Evolutionary conservation across 2,113 vertebrate species (phyloP), one percentile per base, ranked within the genome.

Genomic region (Passer montanus): DNA sequence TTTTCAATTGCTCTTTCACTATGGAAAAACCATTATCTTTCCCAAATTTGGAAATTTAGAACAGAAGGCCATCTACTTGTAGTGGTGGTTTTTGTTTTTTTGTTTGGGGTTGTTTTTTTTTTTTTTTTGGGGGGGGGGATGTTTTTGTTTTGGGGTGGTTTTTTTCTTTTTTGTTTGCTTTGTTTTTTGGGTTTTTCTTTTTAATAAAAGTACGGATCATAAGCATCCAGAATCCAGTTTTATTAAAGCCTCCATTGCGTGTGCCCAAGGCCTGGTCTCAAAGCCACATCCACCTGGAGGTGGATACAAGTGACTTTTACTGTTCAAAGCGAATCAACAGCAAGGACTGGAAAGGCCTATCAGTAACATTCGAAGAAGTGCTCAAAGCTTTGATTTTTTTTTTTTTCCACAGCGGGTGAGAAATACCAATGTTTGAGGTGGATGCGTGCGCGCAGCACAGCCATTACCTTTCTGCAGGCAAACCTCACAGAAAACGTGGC

Each of bases 381-480:
- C 6, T 55, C 53, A 33, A 43, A 15, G 19, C 10, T 70, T 33
- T 46, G 5, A 30, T 52, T 75, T 26, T 37, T 37, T 26, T 37
- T 37, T 37, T 37, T 41, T 62, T 8, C 22, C 41, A 10, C 52
- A 56, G 33, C 1, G 39, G 53, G 37, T 33, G 24, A 52, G 66
- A 59, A 74, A 69, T 0, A 21, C 3, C 17, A 4, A 6, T 0
- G 10, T 8, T 26, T 11, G 6, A 15, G 4, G 19, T 1, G 33
- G 27, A 16, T 0, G 2, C 2, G 28, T 2, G 28, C 46, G 6
- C 4, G 0, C 31, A 5, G 43, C 52, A 7, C 59, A 12, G 66
- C 72, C 72, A 76, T 93, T 97, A 99, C 99, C 99, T 99, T 98
- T 98, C 83, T 95, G 94, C 66, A 98, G 98, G 90, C 99, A 99